Percentiles rank a stretch among this genome's conserved stretches.
Evolutionary conservation across 2,113 vertebrate species (phyloP).

Genomic region (Coryphaenoides rupestris): DNA sequence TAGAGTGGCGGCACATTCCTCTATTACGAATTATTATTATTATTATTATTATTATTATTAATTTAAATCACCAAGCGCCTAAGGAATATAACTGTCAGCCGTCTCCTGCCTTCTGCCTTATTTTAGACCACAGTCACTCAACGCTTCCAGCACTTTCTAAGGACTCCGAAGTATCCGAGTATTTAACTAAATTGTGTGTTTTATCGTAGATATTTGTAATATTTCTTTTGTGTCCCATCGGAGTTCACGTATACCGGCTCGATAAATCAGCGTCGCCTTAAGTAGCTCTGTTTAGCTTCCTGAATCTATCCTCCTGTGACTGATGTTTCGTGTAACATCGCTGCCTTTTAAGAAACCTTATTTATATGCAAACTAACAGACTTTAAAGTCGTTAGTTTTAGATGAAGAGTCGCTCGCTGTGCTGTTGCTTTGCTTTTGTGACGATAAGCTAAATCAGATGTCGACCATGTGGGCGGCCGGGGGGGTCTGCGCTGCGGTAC

Average conservation of each 20-base stretch:
- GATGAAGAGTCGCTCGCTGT: background rate
- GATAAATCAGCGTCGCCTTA: conserved; percentile 18
- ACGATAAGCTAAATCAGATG: background rate
- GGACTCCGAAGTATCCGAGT: conserved; percentile 56
- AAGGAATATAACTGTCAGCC: conserved; percentile 43
- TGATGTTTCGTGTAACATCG: conserved; percentile 25
- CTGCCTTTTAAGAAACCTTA: background rate
- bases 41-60: too few species aligned
- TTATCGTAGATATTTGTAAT: conserved; percentile 13
- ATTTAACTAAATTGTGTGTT: conserved; percentile 33
- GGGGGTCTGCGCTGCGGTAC: conserved; percentile 22
- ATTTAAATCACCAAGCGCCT: conserved; percentile 61
- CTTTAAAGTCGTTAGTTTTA: background rate
- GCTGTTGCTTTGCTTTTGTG: background rate
- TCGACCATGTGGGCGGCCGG: background rate
- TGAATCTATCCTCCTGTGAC: background rate
- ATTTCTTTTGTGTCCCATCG: background rate
- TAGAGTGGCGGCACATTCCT: conserved; percentile 50
- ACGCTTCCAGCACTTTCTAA: conserved; percentile 62
- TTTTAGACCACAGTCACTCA: conserved; percentile 40
- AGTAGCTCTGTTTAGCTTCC: conserved; percentile 9
- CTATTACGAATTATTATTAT: too few species aligned
- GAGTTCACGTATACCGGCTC: conserved; percentile 4
- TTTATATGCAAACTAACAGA: background rate
- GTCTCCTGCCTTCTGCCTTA: conserved; percentile 36